phyloP scores from a whole-genome alignment of 2,888 invertebrate genomes.

The Junonia oenone region DNA sequence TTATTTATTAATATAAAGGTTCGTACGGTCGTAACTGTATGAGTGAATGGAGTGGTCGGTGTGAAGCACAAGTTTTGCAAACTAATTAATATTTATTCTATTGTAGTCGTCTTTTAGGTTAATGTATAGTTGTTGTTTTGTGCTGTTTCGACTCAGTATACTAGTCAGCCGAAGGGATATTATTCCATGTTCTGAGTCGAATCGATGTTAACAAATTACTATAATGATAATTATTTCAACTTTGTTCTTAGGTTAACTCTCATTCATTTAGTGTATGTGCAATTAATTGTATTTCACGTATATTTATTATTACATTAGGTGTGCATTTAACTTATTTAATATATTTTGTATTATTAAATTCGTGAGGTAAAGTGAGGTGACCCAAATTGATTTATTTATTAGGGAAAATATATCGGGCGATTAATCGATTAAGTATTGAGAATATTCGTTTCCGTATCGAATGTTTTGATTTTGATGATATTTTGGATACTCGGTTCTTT shows the following conservation, averaged over 20 bases:
- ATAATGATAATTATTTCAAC: conserved; percentile 53
- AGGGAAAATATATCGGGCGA: conserved; percentile 64
- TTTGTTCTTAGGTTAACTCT: conserved; percentile 62
- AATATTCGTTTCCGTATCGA: conserved; percentile 17
- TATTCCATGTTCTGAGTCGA: conserved; percentile 40
- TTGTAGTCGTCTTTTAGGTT: conserved; percentile 59
- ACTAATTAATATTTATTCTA: conserved; percentile 43
- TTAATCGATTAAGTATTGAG: conserved; percentile 37
- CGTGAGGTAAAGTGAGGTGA: conserved; percentile 32
- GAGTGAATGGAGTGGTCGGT: conserved; percentile 33
- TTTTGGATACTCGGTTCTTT: conserved; percentile 24
- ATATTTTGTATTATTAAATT: conserved; percentile 38
- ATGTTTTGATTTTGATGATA: conserved; percentile 11
- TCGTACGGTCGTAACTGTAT: conserved; percentile 41
- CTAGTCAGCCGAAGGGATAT: conserved; percentile 42
- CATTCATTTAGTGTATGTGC: conserved; percentile 71
- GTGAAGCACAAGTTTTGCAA: conserved; percentile 68
- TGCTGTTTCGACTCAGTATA: conserved; percentile 60
- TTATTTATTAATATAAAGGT: conserved; percentile 45
- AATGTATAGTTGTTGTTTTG: conserved; percentile 67
- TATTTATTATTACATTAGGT: conserved; percentile 54
- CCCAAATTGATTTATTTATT: conserved; percentile 73
- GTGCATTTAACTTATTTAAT: conserved; percentile 63
- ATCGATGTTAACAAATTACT: conserved; percentile 50
- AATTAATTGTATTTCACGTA: conserved; percentile 69